Evolutionary conservation across 2,797 vertebrate species (phyloP), one percentile per base, ranked within the genome.

Genomic region (Pogonophryne albipinna): DNA sequence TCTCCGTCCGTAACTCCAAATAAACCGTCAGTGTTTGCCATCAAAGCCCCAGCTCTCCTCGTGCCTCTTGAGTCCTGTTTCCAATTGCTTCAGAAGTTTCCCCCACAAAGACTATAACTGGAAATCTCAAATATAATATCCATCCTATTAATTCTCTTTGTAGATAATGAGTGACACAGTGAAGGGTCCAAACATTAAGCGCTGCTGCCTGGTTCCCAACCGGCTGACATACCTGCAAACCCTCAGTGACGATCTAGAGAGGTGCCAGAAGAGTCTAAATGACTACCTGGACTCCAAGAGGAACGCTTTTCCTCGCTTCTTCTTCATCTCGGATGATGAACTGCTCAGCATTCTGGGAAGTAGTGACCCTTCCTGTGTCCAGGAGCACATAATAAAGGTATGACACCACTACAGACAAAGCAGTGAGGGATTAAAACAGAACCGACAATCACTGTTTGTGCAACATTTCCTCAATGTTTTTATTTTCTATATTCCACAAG

Each of bases 381-480:
- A 99, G 93, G 98, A 99, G 77, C 98, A 99, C 88, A 97, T 99
- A 92, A 99, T 99, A 69, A 99, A 99, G 97, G 98, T 99, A 87
- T 10, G 0, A 16, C 0, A 9, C 44, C 84, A 66, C 10, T 12
- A 80, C 50, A 45, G 20, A 38, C 27, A n/a, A 8, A 4, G 13
- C 15, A 51, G 38, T n/a, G 16, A n/a, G 5, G 62, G 27, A 27
- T 27, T 27, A 5, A 27, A 27, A 27, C 27, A 5, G 27, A 27
- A 27, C 4, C 27, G 34, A 9, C 34, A 38, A 51, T 46, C 31
- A 59, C 16, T 55, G 19, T n/a, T 85, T 64, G 16, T 76, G 12
- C 63, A 65, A 76, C 7, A 20, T 66, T 79, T 42, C 7, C 8
- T 38, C 20, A 5, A 45, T 59, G 1, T 42, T 46, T 66, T n/a